Evolutionary conservation across 37 sponge, comb jelly and placozoan genomes (phyloP).

Genomic region (Cliona cf. orientalis): DNA sequence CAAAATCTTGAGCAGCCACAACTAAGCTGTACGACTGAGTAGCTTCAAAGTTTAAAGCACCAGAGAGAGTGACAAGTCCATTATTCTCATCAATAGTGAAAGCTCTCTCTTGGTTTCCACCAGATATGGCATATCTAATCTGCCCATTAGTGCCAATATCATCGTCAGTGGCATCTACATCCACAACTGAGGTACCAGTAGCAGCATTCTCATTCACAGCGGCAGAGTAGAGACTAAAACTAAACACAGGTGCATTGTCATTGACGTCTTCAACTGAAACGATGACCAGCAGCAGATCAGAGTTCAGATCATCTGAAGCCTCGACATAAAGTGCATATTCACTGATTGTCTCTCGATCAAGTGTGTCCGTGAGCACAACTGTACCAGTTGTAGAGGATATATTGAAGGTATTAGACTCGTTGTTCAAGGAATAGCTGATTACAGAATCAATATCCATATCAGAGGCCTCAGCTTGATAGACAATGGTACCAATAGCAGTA

Average conservation of each 20-base stretch:
- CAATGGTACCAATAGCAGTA: constrained; percentile 6
- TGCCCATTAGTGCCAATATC: constrained; percentile 59
- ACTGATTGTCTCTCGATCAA: constrained; percentile 35
- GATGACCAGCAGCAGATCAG: background rate
- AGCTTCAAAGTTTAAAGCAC: constrained; percentile 34
- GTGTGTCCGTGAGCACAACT: constrained; percentile 9
- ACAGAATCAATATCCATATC: constrained; percentile 57
- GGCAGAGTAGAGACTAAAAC: background rate
- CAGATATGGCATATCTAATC: constrained; percentile 33
- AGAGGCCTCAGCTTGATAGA: constrained; percentile 26
- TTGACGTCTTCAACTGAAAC: constrained; percentile 49
- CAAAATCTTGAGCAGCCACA: constrained; percentile 52
- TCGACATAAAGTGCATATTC: constrained; percentile 17
- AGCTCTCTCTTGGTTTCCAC: constrained; percentile 17
- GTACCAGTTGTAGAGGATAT: constrained; percentile 21
- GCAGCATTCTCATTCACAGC: constrained; percentile 40
- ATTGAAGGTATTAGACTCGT: background rate
- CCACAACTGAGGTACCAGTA: constrained; percentile 2
- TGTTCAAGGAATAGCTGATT: constrained; percentile 20
- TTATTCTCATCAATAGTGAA: constrained; percentile 31
- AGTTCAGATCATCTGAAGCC: constrained; percentile 48
- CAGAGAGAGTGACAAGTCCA: constrained; percentile 31
- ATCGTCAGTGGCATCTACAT: constrained; percentile 46
- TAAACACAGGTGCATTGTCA: constrained; percentile 52
- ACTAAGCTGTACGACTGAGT: constrained; percentile 22